Percentiles rank a stretch among this genome's conserved stretches.
Conservation (phyloP, 2,113 vertebrate species). For the Sigmodon hispidus region DNA sequence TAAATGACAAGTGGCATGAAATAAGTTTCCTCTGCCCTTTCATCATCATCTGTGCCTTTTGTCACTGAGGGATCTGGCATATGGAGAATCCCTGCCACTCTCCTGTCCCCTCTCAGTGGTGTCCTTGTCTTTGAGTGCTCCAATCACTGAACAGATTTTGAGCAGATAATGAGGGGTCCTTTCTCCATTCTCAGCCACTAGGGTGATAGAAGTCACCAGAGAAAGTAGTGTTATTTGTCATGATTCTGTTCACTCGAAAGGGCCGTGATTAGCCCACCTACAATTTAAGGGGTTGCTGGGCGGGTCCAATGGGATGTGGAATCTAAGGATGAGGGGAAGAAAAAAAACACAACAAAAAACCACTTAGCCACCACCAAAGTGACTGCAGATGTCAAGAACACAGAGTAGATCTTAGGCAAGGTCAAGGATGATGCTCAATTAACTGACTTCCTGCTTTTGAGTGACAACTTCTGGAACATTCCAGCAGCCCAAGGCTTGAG, state of each 20-base stretch:
- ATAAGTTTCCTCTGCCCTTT: neutral
- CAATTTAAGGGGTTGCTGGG: slow-evolving; percentile 60
- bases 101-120: neutral
- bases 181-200: no score
- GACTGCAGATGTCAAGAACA: slow-evolving; percentile 59
- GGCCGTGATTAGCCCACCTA: slow-evolving; percentile 30
- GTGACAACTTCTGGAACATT: neutral
- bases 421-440: slow-evolving; percentile 16
- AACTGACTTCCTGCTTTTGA: slow-evolving; percentile 30
- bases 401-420: slow-evolving; percentile 22
- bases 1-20: neutral
- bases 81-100: neutral
- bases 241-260: slow-evolving; percentile 56
- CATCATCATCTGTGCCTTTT: neutral
- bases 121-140: no score
- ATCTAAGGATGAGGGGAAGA: slow-evolving; percentile 53
- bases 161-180: neutral
- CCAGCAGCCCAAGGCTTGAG: neutral
- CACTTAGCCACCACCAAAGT: slow-evolving; percentile 67
- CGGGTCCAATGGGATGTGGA: neutral
- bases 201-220: neutral
- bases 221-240: neutral
- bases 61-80: neutral
- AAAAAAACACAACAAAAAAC: slow-evolving; percentile 5
- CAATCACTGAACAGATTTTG: neutral